phyloP scores from a whole-genome alignment of 1,140 invertebrate genomes.

The Episyrphus balteatus region DNA sequence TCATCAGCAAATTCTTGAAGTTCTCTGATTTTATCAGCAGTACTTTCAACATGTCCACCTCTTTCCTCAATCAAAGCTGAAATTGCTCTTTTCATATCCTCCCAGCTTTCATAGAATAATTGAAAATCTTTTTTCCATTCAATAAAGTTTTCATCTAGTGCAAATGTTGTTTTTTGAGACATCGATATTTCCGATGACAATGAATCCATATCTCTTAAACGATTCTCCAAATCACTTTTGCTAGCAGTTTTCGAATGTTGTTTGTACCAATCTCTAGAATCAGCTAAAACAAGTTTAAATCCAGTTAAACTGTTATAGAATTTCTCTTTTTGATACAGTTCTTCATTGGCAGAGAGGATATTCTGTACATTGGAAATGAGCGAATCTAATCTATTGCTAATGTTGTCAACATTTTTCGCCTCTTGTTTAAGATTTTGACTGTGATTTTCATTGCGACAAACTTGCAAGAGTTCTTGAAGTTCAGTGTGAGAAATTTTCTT shows the following conservation, averaged over 20 bases:
- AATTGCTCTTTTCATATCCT: constrained; percentile 33
- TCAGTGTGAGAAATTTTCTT: constrained; percentile 10
- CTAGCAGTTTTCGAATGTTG: constrained; percentile 29
- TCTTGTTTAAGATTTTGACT: constrained; percentile 21
- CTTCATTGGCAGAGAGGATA: constrained; percentile 6
- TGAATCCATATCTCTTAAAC: constrained; percentile 33
- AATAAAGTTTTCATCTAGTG: constrained; percentile 15
- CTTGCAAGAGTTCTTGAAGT: constrained; percentile 21
- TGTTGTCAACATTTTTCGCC: constrained; percentile 22
- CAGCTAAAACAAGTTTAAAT: constrained; percentile 31
- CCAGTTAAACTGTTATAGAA: constrained; percentile 35
- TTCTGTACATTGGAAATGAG: constrained; percentile 16
- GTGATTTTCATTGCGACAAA: constrained; percentile 25
- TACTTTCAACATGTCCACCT: constrained; percentile 19
- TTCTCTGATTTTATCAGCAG: constrained; percentile 11
- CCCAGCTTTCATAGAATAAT: constrained; percentile 33
- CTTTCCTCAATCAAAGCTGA: constrained; percentile 25
- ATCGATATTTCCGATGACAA: constrained; percentile 24
- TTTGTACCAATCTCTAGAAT: constrained; percentile 34
- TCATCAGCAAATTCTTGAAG: constrained; percentile 32
- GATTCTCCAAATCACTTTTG: constrained; percentile 26
- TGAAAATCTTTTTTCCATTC: constrained; percentile 35
- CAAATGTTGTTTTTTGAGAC: constrained; percentile 18
- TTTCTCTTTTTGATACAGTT: constrained; percentile 25
- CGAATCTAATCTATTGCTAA: constrained; percentile 21